A percentile compares a stretch with the other conserved stretches of the same genome.
These are phyloP conservation scores for Elanoides forficatus DNA, from an alignment of 2,113 vertebrate species.

Conservation along the genomic window DNA sequence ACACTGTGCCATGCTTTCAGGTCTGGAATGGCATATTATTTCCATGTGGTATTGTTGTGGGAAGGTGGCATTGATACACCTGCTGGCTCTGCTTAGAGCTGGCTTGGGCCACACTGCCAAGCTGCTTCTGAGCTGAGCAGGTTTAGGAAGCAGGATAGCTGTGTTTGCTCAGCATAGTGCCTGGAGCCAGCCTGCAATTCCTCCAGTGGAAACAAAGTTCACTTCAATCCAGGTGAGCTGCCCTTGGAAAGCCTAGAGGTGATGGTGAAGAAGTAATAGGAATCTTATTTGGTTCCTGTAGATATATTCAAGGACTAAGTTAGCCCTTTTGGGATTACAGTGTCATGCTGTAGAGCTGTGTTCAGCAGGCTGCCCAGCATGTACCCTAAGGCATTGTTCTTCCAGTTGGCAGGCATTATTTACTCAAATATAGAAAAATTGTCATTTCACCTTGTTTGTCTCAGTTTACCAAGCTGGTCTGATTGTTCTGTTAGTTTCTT, in stretches of 20 bases:
- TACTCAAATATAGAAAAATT: neutral
- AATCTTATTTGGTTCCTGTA: neutral
- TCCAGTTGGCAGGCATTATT: neutral
- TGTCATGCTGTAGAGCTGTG: neutral
- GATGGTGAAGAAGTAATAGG: rapidly evolving
- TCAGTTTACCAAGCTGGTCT: neutral
- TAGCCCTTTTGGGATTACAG: neutral
- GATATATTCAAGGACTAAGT: neutral
- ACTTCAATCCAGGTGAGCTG: neutral
- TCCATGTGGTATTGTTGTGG: neutral
- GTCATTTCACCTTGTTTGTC: neutral
- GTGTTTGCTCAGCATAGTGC: neutral
- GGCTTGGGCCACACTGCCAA: neutral
- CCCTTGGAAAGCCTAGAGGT: neutral
- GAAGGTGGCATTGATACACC: rapidly evolving
- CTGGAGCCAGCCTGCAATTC: neutral
- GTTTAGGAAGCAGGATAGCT: neutral
- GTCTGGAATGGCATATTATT: neutral
- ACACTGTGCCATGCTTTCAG: neutral
- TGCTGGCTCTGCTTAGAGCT: neutral
- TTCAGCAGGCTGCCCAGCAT: neutral
- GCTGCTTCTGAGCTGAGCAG: neutral
- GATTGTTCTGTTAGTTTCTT: neutral
- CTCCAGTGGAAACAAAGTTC: neutral
- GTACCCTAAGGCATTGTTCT: neutral